These are phyloP conservation scores for Sarcophilus harrisii DNA, from an alignment of 2,797 vertebrate species.

Conservation along the genomic window DNA sequence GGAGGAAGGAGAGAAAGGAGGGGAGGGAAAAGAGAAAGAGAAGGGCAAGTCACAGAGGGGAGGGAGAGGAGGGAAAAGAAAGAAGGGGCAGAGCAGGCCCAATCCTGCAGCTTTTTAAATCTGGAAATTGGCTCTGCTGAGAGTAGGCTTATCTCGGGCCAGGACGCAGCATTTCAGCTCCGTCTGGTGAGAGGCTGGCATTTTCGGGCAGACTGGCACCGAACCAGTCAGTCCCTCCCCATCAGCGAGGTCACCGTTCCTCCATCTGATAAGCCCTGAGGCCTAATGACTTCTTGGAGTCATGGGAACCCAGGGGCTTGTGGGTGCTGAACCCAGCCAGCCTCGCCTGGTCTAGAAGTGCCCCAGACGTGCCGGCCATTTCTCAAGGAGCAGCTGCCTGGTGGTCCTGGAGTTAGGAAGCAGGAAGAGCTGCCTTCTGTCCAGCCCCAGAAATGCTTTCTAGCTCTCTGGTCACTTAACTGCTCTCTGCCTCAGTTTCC, in stretches of 20 bases:
- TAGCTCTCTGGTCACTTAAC: neutral
- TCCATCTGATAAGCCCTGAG: neutral
- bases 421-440: neutral
- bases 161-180: neutral
- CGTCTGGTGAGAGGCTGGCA: neutral
- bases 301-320: neutral
- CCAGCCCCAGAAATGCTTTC: neutral
- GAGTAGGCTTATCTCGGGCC: neutral
- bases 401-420: neutral
- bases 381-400: neutral
- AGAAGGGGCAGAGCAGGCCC: neutral
- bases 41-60: neutral
- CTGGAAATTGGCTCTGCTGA: neutral
- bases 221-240: constrained; percentile 16
- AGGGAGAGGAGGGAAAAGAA: neutral
- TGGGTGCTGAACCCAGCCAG: neutral
- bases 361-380: neutral
- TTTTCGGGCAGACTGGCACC: neutral
- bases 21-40: too few relatives aligned
- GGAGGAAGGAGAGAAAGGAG: neutral
- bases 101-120: neutral
- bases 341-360: neutral
- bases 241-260: neutral
- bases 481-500: neutral
- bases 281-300: neutral